These are phyloP conservation scores for Bimastos eiseni DNA, from an alignment of 2,888 invertebrate genomes.

Conservation along the genomic window DNA sequence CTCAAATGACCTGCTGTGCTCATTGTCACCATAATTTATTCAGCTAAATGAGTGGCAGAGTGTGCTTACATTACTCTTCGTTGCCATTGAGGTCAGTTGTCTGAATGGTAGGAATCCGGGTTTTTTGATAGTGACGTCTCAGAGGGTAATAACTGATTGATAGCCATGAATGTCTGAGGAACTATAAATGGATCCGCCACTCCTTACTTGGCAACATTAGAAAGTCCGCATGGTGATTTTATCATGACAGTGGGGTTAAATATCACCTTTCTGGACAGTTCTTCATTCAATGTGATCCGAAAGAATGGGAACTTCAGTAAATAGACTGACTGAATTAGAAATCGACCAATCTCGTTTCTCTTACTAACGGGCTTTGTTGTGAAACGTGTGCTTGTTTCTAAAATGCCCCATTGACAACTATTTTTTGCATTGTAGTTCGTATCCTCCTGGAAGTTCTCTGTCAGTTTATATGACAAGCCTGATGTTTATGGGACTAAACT, in stretches of 20 bases:
- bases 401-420: background rate
- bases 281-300: background rate
- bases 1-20: too few relatives aligned
- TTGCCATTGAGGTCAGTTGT: too few relatives aligned
- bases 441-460: conserved; percentile 54
- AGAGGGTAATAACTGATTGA: too few relatives aligned
- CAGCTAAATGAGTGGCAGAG: too few relatives aligned
- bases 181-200: too few relatives aligned
- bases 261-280: background rate
- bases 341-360: background rate
- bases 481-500: conserved; percentile 79
- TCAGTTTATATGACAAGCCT: conserved; percentile 38
- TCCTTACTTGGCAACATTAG: background rate
- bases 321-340: background rate
- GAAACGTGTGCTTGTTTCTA: background rate
- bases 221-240: background rate
- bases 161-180: too few relatives aligned
- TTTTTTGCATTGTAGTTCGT: background rate
- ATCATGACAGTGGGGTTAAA: background rate
- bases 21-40: too few relatives aligned
- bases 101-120: too few relatives aligned
- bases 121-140: too few relatives aligned
- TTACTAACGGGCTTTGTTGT: background rate
- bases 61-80: too few relatives aligned
- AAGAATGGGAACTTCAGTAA: background rate